phyloP scores from a whole-genome alignment of 2,888 invertebrate genomes.

The Pinctada fucata region DNA sequence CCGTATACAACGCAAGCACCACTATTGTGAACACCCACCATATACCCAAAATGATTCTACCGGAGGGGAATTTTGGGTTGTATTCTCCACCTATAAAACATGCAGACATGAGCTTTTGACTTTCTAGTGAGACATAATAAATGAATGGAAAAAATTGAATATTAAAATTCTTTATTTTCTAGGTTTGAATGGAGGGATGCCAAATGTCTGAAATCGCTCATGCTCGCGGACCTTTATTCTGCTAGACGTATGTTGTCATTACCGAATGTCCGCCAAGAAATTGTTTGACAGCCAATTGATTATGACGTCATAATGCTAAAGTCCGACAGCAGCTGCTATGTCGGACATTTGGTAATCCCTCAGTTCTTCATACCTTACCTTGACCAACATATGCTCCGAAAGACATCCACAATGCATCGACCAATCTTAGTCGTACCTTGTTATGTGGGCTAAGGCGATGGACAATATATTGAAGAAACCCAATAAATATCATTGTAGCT shows the following conservation, averaged over 20 bases:
- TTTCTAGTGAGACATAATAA: no score
- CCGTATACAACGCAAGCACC: constrained; percentile 54
- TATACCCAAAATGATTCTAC: constrained; percentile 49
- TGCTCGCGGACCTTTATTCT: no score
- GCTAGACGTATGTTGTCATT: no score
- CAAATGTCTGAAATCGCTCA: no score
- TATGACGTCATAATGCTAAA: no score
- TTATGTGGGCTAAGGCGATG: constrained; percentile 42
- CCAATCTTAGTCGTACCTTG: constrained; percentile 5
- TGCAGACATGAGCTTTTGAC: not conserved
- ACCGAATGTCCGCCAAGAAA: no score
- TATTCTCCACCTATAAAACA: constrained; percentile 39
- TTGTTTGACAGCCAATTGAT: no score
- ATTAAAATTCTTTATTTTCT: no score
- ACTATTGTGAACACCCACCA: constrained; percentile 60
- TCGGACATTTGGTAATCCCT: no score
- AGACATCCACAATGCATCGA: constrained; percentile 55
- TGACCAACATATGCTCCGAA: constrained; percentile 58
- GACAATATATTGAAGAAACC: constrained; percentile 46
- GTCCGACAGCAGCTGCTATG: no score
- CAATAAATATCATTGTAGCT: constrained; percentile 46
- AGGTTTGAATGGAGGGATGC: no score
- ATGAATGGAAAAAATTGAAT: no score
- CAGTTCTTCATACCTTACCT: constrained; percentile 39
- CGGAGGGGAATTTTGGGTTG: constrained; percentile 45